Base-by-base conservation (phyloP, 2,113 vertebrate genomes). In the Erythrolamprus reginae region DNA sequence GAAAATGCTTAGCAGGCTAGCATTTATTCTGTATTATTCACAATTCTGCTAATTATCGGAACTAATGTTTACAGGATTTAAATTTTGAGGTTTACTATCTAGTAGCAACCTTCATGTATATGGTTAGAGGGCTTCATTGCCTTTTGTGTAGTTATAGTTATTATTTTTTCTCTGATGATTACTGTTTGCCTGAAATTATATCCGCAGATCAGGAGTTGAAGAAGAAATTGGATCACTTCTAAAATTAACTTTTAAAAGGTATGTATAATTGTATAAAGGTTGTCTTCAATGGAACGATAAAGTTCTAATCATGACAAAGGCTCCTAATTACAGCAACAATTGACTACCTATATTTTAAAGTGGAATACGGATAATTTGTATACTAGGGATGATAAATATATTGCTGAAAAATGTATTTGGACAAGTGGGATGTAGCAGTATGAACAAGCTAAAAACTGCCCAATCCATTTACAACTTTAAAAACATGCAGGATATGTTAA, bases 121-220 rank as follows among this genome's bases (percentile, higher is more conserved):
- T 38, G 91, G 3, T 42, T 42, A 90, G 86, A 58, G 53, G 85
- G 52, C 10, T 91, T 93, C 89, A 48, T 85, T 93, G 88, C 90
- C n/a, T 56, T 83, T 86, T 85, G n/a, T 92, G 56, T 87, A 89
- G 83, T 23, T 90, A 89, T 89, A 90, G 61, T 84, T 92, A 33
- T 92, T 92, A 90, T 13, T 4, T n/a, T 42, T 92, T 91, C n/a
- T 88, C 26, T 87, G 87, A 87, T 93, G 82, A 42, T 91, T 88
- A 92, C 12, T 89, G 52, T 95, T 89, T 93, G 89, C 90, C 91
- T 82, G 83, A 92, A 93, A 65, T 51, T 89, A 61, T 91, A 94
- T 89, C 92, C 82, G 82, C 91, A 88, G 94, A 91, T 90, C 77
- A 90, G 17, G 88, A 23, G 50, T 91, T 90, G 52, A 89, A 47